Evolutionary conservation across 2,113 vertebrate species (phyloP), one percentile per base, ranked within the genome.

Genomic region (Coturnix japonica): DNA sequence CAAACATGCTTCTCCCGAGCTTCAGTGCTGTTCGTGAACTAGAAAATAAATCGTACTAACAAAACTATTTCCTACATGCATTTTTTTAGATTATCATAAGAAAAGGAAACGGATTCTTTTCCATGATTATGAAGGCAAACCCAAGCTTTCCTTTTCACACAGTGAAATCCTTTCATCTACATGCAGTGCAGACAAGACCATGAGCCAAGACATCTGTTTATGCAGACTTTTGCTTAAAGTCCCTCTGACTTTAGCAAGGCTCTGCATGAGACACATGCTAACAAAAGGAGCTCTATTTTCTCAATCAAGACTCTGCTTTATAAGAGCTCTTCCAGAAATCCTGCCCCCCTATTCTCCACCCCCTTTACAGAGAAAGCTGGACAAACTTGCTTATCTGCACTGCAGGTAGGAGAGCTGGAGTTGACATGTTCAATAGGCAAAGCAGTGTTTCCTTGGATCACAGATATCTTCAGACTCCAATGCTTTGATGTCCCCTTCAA

Each of bases 401-500:
- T 67, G 64, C 75, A 89, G 87, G 81, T 56, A 67, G 35, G 44
- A 95, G 54, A 85, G 60, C 74, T 87, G 78, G 74, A 79, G 56
- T 1, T 64, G 81, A 82, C 0, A 8, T 75, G 91, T 96, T 96
- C 89, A 87, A 94, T 87, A 80, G 5, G 2, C 31, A 67, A 91
- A 49, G 81, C 0, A 2, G 75, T 72, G 84, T 89, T 94, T 95
- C 57, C 75, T 83, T 60, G 69, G 51, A 87, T 76, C 67, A 39
- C 53, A 83, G 91, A 73, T 96, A 89, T 85, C 89, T 93, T 51
- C 69, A 53, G 44, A 26, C 54, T 93, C 74, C 46, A 65, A 74
- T 49, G 67, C 87, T 96, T 96, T 95, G 94, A 93, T 91, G 92
- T 94, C 81, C 89, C 39, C 72, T 96, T 93, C 81, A 93, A 89